Conservation (phyloP, 2,113 vertebrate genomes). For the Rhodinocichla rosea region DNA sequence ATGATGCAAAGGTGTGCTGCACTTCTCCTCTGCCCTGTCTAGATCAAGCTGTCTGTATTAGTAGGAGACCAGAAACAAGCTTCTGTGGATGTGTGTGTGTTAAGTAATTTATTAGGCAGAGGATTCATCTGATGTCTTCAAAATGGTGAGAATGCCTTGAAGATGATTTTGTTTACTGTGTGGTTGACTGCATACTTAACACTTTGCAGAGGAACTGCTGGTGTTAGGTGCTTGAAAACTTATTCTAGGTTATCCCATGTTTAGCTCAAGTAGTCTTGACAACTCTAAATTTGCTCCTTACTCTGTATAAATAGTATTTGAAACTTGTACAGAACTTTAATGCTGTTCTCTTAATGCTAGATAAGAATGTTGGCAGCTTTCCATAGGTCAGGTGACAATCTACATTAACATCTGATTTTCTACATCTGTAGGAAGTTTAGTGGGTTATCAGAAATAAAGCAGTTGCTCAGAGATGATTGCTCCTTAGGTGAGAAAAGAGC, state of each 20-base stretch:
- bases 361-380: background rate
- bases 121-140: background rate
- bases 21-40: background rate
- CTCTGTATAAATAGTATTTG: background rate
- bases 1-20: constrained; percentile 79
- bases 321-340: background rate
- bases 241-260: background rate
- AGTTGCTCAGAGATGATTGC: background rate
- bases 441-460: background rate
- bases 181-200: background rate
- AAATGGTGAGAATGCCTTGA: background rate
- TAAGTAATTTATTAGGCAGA: background rate
- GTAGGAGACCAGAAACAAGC: background rate
- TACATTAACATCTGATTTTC: background rate
- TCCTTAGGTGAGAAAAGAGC: background rate
- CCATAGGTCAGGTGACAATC: background rate
- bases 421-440: background rate
- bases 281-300: background rate
- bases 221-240: background rate
- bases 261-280: background rate
- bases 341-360: background rate
- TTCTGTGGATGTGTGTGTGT: background rate
- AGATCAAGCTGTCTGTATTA: background rate
- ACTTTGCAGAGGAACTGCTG: background rate
- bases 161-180: background rate